Base-by-base conservation (phyloP, 2,888 invertebrate genomes). In the Habrosyne pyritoides region DNA sequence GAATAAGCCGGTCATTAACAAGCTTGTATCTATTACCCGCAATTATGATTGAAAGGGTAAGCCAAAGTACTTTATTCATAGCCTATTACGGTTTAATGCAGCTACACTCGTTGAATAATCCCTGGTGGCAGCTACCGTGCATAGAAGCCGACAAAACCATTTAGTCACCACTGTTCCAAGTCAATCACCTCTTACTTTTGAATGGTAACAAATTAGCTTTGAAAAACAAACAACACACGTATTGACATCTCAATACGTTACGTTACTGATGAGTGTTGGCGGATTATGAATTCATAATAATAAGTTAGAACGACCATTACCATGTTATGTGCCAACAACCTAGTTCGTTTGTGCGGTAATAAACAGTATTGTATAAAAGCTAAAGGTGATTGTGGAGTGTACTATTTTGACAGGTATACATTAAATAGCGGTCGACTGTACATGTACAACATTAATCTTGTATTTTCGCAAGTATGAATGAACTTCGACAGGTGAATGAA, bases 401-500 rank as follows among this genome's bases (percentile, higher is more conserved):
- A 24, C 26, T 49, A 49, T 26, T 24, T 49, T 48, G 48, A 49
- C 14, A 28, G 18, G 49, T 49, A 14, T 18, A 49, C 14, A 28
- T 49, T 49, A 49, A 49, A 49, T 18, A 28, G 49, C 14, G 49
- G 28, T 49, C 49, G 28, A 49, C 18, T 49, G 10, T 26, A 49
- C 18, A 28, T 18, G 8, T 49, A 18, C 55, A 56, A 55, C 64
- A 71, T 69, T 52, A 65, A 67, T 69, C 66, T 69, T 67, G 28
- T 56, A 47, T 60, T 63, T 63, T 66, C 47, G 48, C 63, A 60
- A 62, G 57, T 59, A 77, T 73, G 73, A 75, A 74, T 73, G 69
- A 66, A 68, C 65, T 58, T 56, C 60, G 75, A 67, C 74, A 75
- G 69, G 57, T 69, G 69, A 74, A 74, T 77, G 67, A 71, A 71